Evolutionary conservation across 2,113 vertebrate genomes (phyloP).

Genomic region (Pipra filicauda): DNA sequence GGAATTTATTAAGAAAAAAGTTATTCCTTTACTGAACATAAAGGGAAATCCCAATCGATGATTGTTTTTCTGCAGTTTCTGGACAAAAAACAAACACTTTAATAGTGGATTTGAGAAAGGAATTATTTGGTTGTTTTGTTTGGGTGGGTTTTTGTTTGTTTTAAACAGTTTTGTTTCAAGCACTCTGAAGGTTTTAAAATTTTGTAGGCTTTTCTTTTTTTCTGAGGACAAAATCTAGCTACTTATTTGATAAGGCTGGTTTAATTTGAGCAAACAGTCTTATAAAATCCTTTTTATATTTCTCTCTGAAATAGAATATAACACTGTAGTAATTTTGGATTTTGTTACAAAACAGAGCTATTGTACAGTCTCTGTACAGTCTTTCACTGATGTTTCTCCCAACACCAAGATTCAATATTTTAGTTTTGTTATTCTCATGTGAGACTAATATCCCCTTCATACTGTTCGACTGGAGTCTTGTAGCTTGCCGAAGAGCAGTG

Average conservation of each 20-base stretch:
- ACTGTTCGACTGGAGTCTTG: background rate
- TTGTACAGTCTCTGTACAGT: background rate
- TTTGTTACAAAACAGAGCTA: background rate
- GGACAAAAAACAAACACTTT: background rate
- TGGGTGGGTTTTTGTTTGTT: background rate
- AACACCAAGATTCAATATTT: background rate
- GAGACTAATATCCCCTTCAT: background rate
- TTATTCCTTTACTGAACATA: background rate
- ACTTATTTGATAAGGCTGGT: background rate
- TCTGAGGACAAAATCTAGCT: background rate
- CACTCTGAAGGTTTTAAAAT: background rate
- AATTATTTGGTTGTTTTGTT: background rate
- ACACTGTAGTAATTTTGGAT: background rate
- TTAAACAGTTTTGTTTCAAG: background rate
- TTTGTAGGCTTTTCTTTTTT: background rate
- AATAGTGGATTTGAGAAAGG: background rate
- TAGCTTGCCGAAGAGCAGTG: background rate
- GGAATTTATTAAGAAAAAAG: background rate
- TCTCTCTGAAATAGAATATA: background rate
- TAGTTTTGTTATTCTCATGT: background rate
- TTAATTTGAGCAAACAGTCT: background rate
- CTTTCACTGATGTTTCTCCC: background rate
- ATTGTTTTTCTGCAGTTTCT: background rate
- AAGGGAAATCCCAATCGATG: background rate
- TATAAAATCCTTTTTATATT: background rate